Evolutionary conservation across 2,797 vertebrate genomes (phyloP), one percentile per base, ranked within the genome.

Genomic region (Sebastes iracundus): DNA sequence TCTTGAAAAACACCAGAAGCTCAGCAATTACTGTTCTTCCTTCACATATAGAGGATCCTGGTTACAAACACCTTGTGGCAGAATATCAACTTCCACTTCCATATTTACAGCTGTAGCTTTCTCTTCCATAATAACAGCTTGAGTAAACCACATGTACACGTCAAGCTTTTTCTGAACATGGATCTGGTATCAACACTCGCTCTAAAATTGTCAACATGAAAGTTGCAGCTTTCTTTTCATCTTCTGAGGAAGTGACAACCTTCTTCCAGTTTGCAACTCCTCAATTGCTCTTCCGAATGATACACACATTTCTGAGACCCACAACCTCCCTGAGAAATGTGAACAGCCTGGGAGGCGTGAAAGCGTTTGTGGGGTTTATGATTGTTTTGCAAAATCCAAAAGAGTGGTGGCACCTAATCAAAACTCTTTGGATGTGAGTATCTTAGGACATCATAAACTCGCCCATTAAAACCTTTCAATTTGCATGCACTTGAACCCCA

Each of bases 201-300:
- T 79, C 68, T 77, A 56, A 74, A 81, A 60, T 60, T 67, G 46
- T 63, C 69, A 77, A 68, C 27, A 53, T 53, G 11, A 22, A 22
- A n/a, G n/a, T 53, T 22, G 16, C 10, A 53, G 20, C 20, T n/a
- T 52, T 68, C 38, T 66, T 55, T 76, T 77, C 23, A 56, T 69
- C 71, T 64, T 68, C 58, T 38, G 42, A 63, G 18, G 12, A 46
- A 77, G 25, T 27, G 64, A 78, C 53, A 73, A 42, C 23, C 13
- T 52, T 70, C 22, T 28, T 16, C 5, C 38, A 28, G 49, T 65
- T 11, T 33, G 64, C 75, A 73, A 32, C 42, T 30, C n/a, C 18
- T 49, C 22, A 66, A 27, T 33, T 20, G 5, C 5, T 53, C 16
- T 14, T 46, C 28, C 16, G 69, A 58, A 72, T 5, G 7, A 72